Percentiles rank a stretch among this genome's conserved stretches.
Conservation (phyloP, 2,113 vertebrate genomes). For the Leucosticte australis region DNA sequence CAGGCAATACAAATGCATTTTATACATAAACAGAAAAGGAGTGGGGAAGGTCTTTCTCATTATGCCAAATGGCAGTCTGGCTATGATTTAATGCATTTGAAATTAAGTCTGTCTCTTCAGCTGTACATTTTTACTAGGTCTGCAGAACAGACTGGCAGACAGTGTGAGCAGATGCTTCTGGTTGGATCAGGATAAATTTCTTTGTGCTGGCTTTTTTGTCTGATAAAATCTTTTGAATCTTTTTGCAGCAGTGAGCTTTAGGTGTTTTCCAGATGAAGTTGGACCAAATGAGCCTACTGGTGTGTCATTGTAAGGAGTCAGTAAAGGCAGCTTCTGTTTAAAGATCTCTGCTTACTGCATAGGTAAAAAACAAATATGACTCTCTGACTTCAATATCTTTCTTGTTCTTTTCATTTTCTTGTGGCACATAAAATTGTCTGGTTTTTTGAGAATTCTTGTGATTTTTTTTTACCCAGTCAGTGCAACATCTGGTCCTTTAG, state of each 20-base stretch:
- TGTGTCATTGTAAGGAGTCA: background rate
- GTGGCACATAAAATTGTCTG: background rate
- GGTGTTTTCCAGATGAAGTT: background rate
- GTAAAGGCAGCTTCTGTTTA: background rate
- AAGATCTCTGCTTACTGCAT: background rate
- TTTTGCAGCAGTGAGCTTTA: background rate
- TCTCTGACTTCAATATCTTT: background rate
- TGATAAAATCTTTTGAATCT: background rate
- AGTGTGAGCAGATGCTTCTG: slow-evolving; percentile 54
- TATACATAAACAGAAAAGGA: slow-evolving; percentile 41
- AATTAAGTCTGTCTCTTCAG: slow-evolving; percentile 66
- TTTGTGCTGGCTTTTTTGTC: background rate
- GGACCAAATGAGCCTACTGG: background rate
- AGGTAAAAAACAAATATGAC: background rate
- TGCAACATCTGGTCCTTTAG: background rate
- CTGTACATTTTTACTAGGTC: slow-evolving; percentile 52
- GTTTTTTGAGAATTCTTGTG: background rate
- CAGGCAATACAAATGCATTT: slow-evolving; percentile 20
- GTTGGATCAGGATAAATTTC: slow-evolving; percentile 21
- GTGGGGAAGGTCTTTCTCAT: slow-evolving; percentile 33
- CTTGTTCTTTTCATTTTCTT: background rate
- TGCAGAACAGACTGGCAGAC: slow-evolving; percentile 59
- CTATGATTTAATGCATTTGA: slow-evolving; percentile 62
- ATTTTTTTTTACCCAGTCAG: background rate
- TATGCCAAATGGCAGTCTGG: slow-evolving; percentile 47